Percentiles rank a stretch among this genome's conserved stretches.
Evolutionary conservation across 2,797 vertebrate species (phyloP).

Genomic region (Schizopygopsis pylzovi): DNA sequence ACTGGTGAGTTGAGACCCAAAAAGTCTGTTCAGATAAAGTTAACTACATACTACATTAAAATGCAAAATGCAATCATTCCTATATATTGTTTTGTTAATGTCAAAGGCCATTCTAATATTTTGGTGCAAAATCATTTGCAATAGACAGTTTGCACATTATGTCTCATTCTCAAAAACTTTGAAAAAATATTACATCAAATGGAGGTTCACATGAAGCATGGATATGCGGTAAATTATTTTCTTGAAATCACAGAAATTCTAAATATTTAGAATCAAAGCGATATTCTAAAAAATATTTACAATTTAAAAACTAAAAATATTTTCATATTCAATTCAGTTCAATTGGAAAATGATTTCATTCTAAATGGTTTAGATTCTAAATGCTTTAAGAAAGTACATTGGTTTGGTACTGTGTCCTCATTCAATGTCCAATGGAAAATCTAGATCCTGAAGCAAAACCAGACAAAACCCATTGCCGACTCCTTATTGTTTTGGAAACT

Average conservation of each 20-base stretch:
- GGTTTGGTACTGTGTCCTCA: neutral
- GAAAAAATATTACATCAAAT: neutral
- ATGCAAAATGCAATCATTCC: neutral
- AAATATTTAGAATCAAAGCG: neutral
- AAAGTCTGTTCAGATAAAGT: neutral
- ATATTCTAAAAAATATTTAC: neutral
- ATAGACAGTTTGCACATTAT: neutral
- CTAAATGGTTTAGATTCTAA: neutral
- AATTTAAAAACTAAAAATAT: neutral
- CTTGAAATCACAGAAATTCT: neutral
- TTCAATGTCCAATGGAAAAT: neutral
- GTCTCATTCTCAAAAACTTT: neutral
- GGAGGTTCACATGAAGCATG: neutral
- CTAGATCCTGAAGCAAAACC: neutral
- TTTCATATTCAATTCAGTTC: neutral
- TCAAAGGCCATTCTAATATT: neutral
- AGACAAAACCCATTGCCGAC: neutral
- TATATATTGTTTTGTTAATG: too few species aligned
- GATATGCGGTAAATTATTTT: neutral
- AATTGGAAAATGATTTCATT: neutral
- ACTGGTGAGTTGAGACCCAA: neutral
- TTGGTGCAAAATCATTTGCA: neutral
- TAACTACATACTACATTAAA: neutral
- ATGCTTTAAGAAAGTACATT: neutral
- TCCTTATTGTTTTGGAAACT: neutral